Evolutionary conservation across 1,140 invertebrate species (phyloP).

Genomic region (Triops longicaudatus): DNA sequence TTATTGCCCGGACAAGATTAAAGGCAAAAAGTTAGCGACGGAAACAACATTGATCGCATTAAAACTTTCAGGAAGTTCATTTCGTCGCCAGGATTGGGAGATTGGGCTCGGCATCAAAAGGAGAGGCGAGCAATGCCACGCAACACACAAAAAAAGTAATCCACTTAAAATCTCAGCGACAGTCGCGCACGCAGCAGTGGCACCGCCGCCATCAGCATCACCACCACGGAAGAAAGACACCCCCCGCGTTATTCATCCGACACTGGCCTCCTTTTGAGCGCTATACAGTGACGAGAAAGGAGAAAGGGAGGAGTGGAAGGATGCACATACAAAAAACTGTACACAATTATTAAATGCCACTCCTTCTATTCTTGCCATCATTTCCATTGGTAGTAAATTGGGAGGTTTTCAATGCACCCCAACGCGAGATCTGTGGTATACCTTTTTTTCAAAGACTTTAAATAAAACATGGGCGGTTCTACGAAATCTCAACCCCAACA

Average conservation of each 20-base stretch:
- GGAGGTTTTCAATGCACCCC: background rate
- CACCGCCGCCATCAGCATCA: background rate
- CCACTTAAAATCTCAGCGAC: conserved; percentile 11
- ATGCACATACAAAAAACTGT: background rate
- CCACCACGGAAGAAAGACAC: background rate
- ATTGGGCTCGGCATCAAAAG: conserved; percentile 11
- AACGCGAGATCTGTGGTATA: background rate
- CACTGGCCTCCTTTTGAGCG: background rate
- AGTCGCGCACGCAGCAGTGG: background rate
- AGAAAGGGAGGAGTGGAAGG: background rate
- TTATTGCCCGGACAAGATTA: background rate
- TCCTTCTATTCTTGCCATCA: background rate
- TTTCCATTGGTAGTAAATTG: background rate
- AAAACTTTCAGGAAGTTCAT: conserved; percentile 8
- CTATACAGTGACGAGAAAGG: background rate
- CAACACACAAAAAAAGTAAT: background rate
- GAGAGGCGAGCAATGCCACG: background rate
- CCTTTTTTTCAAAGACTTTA: background rate
- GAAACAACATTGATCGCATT: conserved; percentile 3
- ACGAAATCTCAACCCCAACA: background rate
- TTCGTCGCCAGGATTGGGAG: conserved; percentile 8
- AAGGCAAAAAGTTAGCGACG: background rate
- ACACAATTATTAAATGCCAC: background rate
- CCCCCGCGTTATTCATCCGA: background rate
- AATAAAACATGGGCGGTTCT: background rate